These are phyloP conservation scores for Caenorhabditis sp. DNA, from an alignment of 2,888 invertebrate species.

Conservation along the genomic window DNA sequence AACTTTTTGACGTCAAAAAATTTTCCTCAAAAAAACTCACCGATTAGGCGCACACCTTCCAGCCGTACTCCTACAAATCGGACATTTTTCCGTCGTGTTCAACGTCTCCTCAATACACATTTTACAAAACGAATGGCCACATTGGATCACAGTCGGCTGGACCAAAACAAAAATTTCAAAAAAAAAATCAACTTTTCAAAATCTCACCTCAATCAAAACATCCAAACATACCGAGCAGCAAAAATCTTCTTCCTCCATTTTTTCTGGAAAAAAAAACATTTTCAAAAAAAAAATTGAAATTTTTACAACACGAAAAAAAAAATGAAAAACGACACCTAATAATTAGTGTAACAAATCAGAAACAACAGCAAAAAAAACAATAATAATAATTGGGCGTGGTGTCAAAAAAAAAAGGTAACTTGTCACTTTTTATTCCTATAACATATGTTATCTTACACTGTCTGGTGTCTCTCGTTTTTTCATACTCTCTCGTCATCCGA, in stretches of 20 bases:
- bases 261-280: background rate
- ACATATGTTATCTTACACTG: too few relatives aligned
- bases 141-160: constrained; percentile 28
- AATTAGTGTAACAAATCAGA: too few relatives aligned
- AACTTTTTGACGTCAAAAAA: background rate
- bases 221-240: constrained; percentile 39
- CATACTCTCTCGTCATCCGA: too few relatives aligned
- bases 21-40: constrained; percentile 1
- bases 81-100: constrained; percentile 29
- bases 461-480: too few relatives aligned
- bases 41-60: constrained; percentile 20
- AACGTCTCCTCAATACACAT: constrained; percentile 31
- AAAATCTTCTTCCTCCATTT: constrained; percentile 38
- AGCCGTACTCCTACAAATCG: constrained; percentile 18
- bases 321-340: too few relatives aligned
- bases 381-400: too few relatives aligned
- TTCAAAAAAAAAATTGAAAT: too few relatives aligned
- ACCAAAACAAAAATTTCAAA: constrained; percentile 3
- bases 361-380: too few relatives aligned
- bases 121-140: constrained; percentile 34
- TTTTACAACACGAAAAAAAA: too few relatives aligned
- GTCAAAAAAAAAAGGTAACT: too few relatives aligned
- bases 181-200: too few relatives aligned
- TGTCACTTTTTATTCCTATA: too few relatives aligned
- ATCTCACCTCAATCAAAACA: constrained; percentile 26